Conservation (phyloP, 1,140 invertebrate species). For the Cherax quadricarinatus region DNA sequence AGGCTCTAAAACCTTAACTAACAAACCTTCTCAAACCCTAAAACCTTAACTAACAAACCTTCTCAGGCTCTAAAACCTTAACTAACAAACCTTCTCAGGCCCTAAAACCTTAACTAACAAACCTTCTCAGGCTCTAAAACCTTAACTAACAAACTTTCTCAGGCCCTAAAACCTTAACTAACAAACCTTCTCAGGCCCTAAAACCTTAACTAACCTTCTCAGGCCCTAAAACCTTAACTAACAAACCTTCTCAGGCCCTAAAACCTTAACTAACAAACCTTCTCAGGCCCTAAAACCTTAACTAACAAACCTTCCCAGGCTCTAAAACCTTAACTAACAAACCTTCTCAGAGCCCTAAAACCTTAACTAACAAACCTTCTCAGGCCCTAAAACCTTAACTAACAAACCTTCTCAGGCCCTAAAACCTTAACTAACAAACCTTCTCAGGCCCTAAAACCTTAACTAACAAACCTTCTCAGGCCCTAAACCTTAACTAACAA, state of each 20-base stretch:
- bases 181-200: not conserved
- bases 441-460: not conserved
- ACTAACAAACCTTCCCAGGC: not conserved
- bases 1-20: not conserved
- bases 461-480: not conserved
- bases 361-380: not conserved
- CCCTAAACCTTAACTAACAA: not conserved
- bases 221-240: too few relatives aligned
- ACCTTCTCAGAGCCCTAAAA: not conserved
- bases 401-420: not conserved
- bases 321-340: not conserved
- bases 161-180: not conserved
- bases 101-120: not conserved
- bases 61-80: not conserved
- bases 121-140: not conserved
- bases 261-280: not conserved
- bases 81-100: not conserved
- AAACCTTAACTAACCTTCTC: too few relatives aligned
- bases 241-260: not conserved
- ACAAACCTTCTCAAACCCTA: not conserved
- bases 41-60: not conserved
- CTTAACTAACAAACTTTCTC: not conserved
- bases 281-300: not conserved
- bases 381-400: not conserved
- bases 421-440: too few relatives aligned